A percentile compares a stretch with the other conserved stretches of the same genome.
Conservation (phyloP, 2,113 vertebrate genomes). For the Ceratotherium simum region DNA sequence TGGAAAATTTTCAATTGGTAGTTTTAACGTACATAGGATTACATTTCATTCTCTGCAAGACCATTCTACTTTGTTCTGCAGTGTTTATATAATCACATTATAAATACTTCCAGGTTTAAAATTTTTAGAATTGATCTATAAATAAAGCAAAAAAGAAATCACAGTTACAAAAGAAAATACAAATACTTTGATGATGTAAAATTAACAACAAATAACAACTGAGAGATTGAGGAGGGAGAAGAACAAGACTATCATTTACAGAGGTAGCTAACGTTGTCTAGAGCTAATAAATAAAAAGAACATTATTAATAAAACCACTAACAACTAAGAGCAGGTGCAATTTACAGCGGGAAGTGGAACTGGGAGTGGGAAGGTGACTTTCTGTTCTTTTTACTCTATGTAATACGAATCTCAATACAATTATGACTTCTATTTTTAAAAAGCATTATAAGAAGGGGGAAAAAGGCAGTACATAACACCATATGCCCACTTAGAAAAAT, state of each 20-base stretch:
- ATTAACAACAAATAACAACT: background rate
- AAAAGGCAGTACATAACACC: background rate
- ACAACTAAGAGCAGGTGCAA: background rate
- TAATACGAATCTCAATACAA: background rate
- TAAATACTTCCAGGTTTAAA: background rate
- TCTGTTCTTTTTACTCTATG: background rate
- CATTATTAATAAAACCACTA: background rate
- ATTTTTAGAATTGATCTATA: background rate
- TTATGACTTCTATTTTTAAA: background rate
- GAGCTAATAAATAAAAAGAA: background rate
- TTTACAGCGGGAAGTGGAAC: background rate
- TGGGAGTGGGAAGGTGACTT: background rate
- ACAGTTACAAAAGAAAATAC: background rate
- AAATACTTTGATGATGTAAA: conserved; percentile 18
- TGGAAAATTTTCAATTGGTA: background rate
- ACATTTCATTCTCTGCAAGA: background rate
- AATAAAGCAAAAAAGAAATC: background rate
- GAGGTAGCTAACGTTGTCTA: background rate
- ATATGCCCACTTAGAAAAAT: conserved; percentile 24
- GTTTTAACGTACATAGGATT: conserved; percentile 4
- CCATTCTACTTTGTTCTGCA: background rate
- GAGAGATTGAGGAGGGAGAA: background rate
- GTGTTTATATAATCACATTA: background rate
- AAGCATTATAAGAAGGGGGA: background rate
- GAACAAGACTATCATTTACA: background rate